Base-by-base conservation (phyloP, 2,797 vertebrate species). In the Sebastes vulpes region DNA sequence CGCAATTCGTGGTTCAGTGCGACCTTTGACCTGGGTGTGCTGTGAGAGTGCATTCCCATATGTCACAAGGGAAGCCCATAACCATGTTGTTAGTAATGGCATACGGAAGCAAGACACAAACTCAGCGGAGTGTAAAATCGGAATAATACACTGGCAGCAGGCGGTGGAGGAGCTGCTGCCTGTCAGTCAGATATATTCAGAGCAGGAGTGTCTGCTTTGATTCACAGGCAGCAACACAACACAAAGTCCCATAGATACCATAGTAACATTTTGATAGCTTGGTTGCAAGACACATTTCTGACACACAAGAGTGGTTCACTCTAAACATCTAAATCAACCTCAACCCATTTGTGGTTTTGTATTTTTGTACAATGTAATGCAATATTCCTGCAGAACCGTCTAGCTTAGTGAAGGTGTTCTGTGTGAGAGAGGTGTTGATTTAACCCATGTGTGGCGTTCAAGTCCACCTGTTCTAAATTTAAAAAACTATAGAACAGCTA, bases 111-210 rank as follows among this genome's bases (percentile, higher is more conserved):
- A 60, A 74, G 64, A 60, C 31, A 59, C 61, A 77, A 79, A 71
- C 52, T 28, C 81, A 83, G 35, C 61, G 59, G 65, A 89, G 79
- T 83, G 82, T 82, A 66, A 92, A 87, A 89, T 89, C 77, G 42
- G 35, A 80, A 71, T 48, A 63, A 82, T 59, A 56, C 63, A 65
- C 29, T 57, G 59, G 78, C 70, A 84, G 75, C 58, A 74, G 63
- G 77, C 64, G 72, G 56, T 16, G 23, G 26, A 79, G 35, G 65
- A 79, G 52, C 58, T 32, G 56, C 50, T 68, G 54, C 31, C 61
- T 72, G 81, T 70, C 78, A 81, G 29, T 75, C 85, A 77, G 29
- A 67, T 58, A 68, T 23, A 67, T 66, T 78, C 66, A 75, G 67
- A 28, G 56, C 48, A 66, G 46, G n/a, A 57, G 35, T 11, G 20